A percentile compares a stretch with the other conserved stretches of the same genome.
Conservation (phyloP, 2,797 vertebrate genomes). For the Labroides dimidiatus region DNA sequence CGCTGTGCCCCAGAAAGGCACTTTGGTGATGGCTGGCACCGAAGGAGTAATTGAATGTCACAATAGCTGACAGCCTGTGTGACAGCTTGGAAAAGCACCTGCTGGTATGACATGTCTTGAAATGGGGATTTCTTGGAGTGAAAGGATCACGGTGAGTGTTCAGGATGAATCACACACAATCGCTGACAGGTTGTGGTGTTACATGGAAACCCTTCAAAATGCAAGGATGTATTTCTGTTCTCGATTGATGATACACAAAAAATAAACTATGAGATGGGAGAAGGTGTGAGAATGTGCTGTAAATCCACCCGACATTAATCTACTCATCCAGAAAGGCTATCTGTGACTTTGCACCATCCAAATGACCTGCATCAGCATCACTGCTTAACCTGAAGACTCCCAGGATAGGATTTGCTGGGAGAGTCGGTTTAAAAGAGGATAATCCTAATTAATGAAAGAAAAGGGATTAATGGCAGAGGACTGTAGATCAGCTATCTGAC, state of each 20-base stretch:
- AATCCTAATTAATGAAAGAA: slow-evolving; percentile 31
- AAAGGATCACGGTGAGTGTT: slow-evolving; percentile 23
- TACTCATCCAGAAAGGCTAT: not conserved
- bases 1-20: slow-evolving; percentile 36
- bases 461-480: slow-evolving; percentile 36
- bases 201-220: slow-evolving; percentile 5
- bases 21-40: slow-evolving; percentile 55
- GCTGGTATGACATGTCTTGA: slow-evolving; percentile 46
- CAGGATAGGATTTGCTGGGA: slow-evolving; percentile 15
- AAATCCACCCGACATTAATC: not conserved
- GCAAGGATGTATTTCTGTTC: not conserved
- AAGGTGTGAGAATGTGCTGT: not conserved
- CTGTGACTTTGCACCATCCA: not conserved
- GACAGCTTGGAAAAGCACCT: slow-evolving; percentile 67
- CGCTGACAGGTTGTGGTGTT: slow-evolving; percentile 29
- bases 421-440: slow-evolving; percentile 35
- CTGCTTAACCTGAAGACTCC: slow-evolving; percentile 1
- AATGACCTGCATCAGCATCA: slow-evolving; percentile 1
- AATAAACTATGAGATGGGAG: not conserved
- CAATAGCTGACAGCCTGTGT: slow-evolving; percentile 62
- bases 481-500: slow-evolving; percentile 26
- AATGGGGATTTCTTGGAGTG: slow-evolving; percentile 53
- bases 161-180: slow-evolving; percentile 36
- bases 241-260: not conserved
- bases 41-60: slow-evolving; percentile 77